Conservation (phyloP, 2,888 invertebrate genomes). For the Drosophila fungiperda region DNA sequence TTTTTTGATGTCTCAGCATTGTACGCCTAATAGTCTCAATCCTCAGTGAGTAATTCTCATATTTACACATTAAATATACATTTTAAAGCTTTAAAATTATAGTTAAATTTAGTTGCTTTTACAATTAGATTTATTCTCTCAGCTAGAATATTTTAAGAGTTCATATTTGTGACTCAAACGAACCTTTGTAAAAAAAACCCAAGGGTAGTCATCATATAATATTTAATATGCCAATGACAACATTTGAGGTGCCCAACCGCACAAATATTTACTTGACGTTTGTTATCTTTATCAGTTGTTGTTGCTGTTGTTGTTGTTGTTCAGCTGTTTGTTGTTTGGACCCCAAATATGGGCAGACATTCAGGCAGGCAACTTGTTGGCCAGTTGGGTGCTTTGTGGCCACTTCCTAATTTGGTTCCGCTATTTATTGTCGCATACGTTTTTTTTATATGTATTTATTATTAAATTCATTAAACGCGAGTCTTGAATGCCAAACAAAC, state of each 20-base stretch:
- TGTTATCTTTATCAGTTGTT: slow-evolving; percentile 4
- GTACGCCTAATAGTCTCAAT: neutral
- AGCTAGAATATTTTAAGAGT: slow-evolving; percentile 8
- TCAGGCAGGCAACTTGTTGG: slow-evolving; percentile 18
- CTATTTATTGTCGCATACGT: slow-evolving; percentile 62
- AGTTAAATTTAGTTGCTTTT: neutral
- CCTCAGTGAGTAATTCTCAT: neutral
- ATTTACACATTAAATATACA: neutral
- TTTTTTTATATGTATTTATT: slow-evolving; percentile 61
- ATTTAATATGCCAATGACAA: slow-evolving; percentile 74
- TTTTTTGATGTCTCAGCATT: neutral
- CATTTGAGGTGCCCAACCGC: slow-evolving; percentile 48
- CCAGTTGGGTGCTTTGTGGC: slow-evolving; percentile 55
- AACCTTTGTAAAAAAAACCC: slow-evolving; percentile 11
- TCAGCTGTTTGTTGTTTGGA: slow-evolving; percentile 20
- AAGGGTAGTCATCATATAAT: slow-evolving; percentile 1
- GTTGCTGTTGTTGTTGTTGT: slow-evolving; percentile 15
- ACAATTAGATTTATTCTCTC: slow-evolving; percentile 3
- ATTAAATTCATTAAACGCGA: slow-evolving; percentile 64
- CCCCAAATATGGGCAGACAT: slow-evolving; percentile 59
- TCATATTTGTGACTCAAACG: slow-evolving; percentile 28
- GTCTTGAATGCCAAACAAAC: slow-evolving; percentile 67
- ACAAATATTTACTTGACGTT: slow-evolving; percentile 60
- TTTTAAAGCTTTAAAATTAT: neutral
- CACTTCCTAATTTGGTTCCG: slow-evolving; percentile 80